These are phyloP conservation scores for Synanceia verrucosa DNA, from an alignment of 2,797 vertebrate species.

Conservation along the genomic window DNA sequence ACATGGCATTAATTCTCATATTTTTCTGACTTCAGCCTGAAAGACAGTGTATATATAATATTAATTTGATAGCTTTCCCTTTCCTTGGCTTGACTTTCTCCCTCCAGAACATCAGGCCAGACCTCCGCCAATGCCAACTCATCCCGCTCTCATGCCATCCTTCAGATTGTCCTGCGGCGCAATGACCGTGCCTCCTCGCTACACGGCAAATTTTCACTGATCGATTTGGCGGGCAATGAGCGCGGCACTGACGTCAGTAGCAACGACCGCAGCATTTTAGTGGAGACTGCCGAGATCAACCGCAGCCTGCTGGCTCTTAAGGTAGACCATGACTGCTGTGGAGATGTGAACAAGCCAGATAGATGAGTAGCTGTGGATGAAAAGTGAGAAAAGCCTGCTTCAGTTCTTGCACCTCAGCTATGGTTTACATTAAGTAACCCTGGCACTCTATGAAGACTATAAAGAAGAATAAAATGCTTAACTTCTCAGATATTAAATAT, in stretches of 20 bases:
- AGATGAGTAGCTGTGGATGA: not conserved
- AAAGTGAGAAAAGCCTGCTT: not conserved
- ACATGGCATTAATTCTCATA: not conserved
- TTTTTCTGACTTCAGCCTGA: not conserved
- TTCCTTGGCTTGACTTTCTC: not conserved
- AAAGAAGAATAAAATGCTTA: not conserved
- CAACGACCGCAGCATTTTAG: conserved; percentile 91
- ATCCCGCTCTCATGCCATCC: conserved; percentile 94
- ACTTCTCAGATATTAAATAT: not conserved
- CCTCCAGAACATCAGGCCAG: conserved; percentile 93
- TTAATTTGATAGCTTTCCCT: not conserved
- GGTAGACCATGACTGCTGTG: conserved; percentile 74
- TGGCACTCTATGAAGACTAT: not conserved
- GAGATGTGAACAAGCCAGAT: not conserved
- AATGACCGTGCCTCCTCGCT: conserved; percentile 77
- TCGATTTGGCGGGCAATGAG: conserved; percentile 97
- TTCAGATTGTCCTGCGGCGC: conserved; percentile 91
- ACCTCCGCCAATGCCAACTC: conserved; percentile 95
- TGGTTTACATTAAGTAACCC: not conserved
- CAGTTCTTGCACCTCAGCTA: not conserved
- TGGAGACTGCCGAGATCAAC: conserved; percentile 97
- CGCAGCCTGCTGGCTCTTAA: conserved; percentile 96
- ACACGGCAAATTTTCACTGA: conserved; percentile 94
- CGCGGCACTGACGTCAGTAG: conserved; percentile 91
- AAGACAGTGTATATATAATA: not conserved